Conservation (phyloP, 2,888 invertebrate genomes). For the Lasioglossum calceatum region DNA sequence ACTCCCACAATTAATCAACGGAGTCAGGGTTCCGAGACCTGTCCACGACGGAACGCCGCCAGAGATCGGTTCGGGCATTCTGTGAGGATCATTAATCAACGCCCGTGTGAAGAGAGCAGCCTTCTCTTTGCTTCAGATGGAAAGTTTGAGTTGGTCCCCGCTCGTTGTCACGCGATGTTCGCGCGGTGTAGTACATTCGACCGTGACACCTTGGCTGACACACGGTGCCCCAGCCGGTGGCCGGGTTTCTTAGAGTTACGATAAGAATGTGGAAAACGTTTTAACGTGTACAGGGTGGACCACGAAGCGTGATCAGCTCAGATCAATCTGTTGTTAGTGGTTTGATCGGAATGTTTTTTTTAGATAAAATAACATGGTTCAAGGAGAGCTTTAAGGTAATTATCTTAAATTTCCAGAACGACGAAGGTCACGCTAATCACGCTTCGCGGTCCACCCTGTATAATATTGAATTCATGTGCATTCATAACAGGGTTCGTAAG, state of each 20-base stretch:
- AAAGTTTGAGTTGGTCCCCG: conserved; percentile 20
- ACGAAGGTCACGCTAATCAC: too few species aligned
- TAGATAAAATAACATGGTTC: too few species aligned
- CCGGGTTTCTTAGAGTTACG: neutral
- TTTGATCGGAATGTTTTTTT: too few species aligned
- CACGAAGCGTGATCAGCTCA: too few species aligned
- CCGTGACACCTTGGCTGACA: conserved; percentile 11
- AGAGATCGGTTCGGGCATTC: conserved; percentile 23
- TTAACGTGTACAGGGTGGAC: too few species aligned
- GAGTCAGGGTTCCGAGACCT: neutral
- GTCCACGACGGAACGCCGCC: conserved; percentile 13
- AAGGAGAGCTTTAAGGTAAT: too few species aligned
- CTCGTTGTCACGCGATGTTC: conserved; percentile 30
- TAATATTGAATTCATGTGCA: too few species aligned
- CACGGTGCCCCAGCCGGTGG: neutral
- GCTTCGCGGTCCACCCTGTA: too few species aligned
- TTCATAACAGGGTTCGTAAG: too few species aligned
- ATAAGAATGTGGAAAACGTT: too few species aligned
- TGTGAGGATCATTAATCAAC: conserved; percentile 36
- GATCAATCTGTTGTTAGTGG: too few species aligned
- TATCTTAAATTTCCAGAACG: too few species aligned
- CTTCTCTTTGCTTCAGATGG: conserved; percentile 4
- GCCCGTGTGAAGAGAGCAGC: conserved; percentile 8
- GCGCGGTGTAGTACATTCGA: conserved; percentile 19
- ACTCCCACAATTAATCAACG: conserved; percentile 32